Conservation (phyloP, 2,888 invertebrate genomes). For the Petrophora chlorosata region DNA sequence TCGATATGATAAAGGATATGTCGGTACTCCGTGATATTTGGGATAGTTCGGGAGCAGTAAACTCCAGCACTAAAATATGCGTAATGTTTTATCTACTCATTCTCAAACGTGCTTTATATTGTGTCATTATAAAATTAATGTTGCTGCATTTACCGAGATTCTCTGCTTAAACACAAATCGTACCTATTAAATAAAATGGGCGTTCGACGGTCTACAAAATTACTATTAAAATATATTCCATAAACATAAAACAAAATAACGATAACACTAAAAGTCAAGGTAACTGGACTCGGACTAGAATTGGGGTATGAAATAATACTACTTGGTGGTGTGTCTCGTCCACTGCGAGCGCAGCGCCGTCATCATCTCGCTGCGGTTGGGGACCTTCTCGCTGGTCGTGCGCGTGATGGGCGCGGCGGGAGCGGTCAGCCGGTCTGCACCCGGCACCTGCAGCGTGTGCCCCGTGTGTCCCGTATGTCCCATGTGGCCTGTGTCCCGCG, state of each 20-base stretch:
- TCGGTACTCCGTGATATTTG: slow-evolving; percentile 28
- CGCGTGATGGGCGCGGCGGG: slow-evolving; percentile 88
- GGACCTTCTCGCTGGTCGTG: slow-evolving; percentile 93
- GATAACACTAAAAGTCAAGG: slow-evolving; percentile 42
- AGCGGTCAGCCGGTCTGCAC: slow-evolving; percentile 65
- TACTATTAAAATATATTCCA: neutral
- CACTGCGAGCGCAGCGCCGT: slow-evolving; percentile 91
- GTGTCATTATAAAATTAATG: slow-evolving; percentile 24
- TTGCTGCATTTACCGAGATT: slow-evolving; percentile 2
- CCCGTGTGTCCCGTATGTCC: slow-evolving; percentile 47
- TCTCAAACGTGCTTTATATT: slow-evolving; percentile 28
- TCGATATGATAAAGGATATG: slow-evolving; percentile 70
- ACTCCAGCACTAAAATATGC: slow-evolving; percentile 7
- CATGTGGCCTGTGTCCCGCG: neutral
- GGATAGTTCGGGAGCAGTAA: slow-evolving; percentile 8
- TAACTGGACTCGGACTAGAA: slow-evolving; percentile 51
- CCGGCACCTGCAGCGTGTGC: slow-evolving; percentile 83
- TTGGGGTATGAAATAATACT: slow-evolving; percentile 43
- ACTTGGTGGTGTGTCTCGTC: slow-evolving; percentile 95
- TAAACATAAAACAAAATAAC: slow-evolving; percentile 33
- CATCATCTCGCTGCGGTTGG: slow-evolving; percentile 93
- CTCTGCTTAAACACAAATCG: slow-evolving; percentile 29
- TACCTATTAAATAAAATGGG: slow-evolving; percentile 24
- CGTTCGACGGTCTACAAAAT: slow-evolving; percentile 13
- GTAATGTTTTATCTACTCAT: slow-evolving; percentile 27